Evolutionary conservation across 2,888 invertebrate species (phyloP).

Genomic region (Ferdinandea cuprea): DNA sequence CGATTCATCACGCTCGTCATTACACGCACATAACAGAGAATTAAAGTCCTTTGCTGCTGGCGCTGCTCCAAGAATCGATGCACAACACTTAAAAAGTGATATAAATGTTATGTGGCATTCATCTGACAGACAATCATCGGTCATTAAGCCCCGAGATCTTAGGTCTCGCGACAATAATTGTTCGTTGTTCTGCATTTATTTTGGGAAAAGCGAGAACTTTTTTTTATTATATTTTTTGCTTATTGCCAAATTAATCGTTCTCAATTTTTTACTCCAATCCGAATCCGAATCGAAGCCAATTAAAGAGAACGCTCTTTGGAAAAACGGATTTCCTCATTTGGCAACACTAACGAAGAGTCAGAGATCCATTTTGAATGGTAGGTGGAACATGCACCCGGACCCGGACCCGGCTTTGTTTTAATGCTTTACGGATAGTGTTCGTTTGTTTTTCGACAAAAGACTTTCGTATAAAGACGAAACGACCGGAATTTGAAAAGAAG

Average conservation of each 20-base stretch:
- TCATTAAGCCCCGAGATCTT: constrained; percentile 45
- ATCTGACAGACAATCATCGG: constrained; percentile 64
- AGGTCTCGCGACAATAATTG: constrained; percentile 22
- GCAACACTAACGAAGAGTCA: constrained; percentile 25
- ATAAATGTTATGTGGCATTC: constrained; percentile 68
- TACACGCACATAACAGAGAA: constrained; percentile 43
- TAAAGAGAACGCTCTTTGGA: neutral
- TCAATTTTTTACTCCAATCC: constrained; percentile 3
- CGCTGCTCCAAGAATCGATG: constrained; percentile 66
- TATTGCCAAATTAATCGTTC: constrained; percentile 31
- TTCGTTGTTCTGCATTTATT: constrained; percentile 46
- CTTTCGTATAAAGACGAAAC: neutral
- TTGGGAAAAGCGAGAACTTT: constrained; percentile 28
- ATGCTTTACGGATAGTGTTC: neutral
- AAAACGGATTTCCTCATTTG: constrained; percentile 4
- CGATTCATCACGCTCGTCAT: constrained; percentile 66
- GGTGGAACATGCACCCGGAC: too few relatives aligned
- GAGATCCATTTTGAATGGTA: neutral
- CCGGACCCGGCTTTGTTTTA: neutral
- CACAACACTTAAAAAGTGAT: constrained; percentile 56
- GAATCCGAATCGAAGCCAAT: neutral
- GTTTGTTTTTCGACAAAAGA: constrained; percentile 2
- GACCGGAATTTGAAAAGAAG: constrained; percentile 3
- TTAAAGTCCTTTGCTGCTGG: constrained; percentile 30
- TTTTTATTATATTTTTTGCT: constrained; percentile 2